Percentiles rank a stretch among this genome's conserved stretches.
Conservation (phyloP, 2,113 vertebrate species). For the Syrmaticus mikado region DNA sequence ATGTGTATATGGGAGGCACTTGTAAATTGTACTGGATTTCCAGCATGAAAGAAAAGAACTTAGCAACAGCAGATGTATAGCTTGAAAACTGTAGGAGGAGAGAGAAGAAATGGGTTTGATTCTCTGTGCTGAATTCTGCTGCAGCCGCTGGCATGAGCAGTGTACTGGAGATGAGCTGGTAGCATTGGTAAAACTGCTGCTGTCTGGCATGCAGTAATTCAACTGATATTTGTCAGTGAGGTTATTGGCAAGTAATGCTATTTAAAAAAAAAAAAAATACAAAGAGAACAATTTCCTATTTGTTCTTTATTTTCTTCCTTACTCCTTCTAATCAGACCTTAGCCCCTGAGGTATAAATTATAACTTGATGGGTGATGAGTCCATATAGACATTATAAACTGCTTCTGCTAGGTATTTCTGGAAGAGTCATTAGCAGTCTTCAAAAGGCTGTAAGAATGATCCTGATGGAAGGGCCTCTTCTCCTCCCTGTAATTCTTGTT, state of each 20-base stretch:
- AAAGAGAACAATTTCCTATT: rapidly evolving
- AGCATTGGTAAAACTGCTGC: background rate
- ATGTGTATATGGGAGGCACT: background rate
- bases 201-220: background rate
- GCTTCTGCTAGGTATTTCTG: background rate
- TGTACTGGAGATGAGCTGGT: background rate
- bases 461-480: background rate
- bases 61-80: background rate
- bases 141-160: conserved; percentile 5
- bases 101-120: conserved; percentile 8
- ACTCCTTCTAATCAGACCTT: background rate
- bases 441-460: background rate
- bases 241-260: background rate
- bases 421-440: background rate
- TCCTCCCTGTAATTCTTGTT: background rate
- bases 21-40: background rate
- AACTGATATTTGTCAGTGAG: background rate
- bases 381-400: background rate
- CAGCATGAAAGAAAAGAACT: background rate
- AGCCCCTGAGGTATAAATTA: background rate
- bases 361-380: background rate
- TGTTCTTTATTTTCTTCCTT: background rate
- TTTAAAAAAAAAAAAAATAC: no score
- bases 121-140: background rate
- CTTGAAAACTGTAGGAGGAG: background rate